Evolutionary conservation across 1,140 invertebrate genomes (phyloP).

Genomic region (Carcinoscorpius rotundicauda): DNA sequence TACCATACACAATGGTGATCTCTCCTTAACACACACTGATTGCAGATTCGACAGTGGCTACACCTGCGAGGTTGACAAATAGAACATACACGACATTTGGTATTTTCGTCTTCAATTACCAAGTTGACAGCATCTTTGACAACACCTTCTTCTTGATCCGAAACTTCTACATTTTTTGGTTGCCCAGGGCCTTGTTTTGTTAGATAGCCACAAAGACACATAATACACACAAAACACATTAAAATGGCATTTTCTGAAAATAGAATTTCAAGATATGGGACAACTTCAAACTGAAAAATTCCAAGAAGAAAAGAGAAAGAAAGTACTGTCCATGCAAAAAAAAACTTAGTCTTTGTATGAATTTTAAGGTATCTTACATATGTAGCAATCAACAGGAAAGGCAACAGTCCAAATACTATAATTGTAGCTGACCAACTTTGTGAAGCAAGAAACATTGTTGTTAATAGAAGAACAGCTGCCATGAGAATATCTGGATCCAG

Average conservation of each 20-base stretch:
- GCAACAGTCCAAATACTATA: slow-evolving; percentile 8
- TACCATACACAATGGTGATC: slow-evolving; percentile 17
- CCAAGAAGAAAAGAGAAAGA: slow-evolving; percentile 13
- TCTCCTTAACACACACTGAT: slow-evolving; percentile 7
- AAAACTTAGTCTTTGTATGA: slow-evolving; percentile 9
- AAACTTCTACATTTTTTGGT: neutral
- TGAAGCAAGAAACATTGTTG: slow-evolving; percentile 11
- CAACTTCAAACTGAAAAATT: slow-evolving; percentile 20
- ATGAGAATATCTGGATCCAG: too few relatives aligned
- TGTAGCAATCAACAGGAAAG: slow-evolving; percentile 6
- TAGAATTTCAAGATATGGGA: slow-evolving; percentile 19
- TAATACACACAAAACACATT: slow-evolving; percentile 14
- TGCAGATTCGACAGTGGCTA: slow-evolving; percentile 15
- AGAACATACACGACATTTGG: slow-evolving; percentile 12
- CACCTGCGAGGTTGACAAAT: slow-evolving; percentile 7
- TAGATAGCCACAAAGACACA: slow-evolving; percentile 13
- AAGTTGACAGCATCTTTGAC: too few relatives aligned
- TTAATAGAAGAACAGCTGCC: too few relatives aligned
- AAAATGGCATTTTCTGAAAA: slow-evolving; percentile 17
- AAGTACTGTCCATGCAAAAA: slow-evolving; percentile 9
- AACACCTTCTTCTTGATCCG: neutral
- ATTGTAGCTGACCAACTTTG: slow-evolving; percentile 13
- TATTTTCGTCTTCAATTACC: neutral
- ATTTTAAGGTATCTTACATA: slow-evolving; percentile 3
- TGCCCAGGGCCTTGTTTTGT: slow-evolving; percentile 3